These are phyloP conservation scores for Diplogasteroides magnus DNA, from an alignment of 1,140 invertebrate genomes.

Conservation along the genomic window DNA sequence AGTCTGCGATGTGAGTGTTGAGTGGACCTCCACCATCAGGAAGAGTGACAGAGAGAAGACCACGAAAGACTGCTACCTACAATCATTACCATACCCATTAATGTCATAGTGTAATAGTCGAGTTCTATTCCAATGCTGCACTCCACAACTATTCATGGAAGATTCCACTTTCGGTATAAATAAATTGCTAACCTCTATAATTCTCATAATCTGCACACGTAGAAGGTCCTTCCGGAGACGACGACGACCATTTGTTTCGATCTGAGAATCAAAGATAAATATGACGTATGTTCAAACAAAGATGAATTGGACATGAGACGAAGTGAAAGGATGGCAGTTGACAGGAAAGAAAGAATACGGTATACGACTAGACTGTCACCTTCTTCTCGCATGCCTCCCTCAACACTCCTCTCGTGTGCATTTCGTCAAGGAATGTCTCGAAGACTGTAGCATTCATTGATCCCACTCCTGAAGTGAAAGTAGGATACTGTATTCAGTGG, in stretches of 20 bases:
- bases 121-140: no score
- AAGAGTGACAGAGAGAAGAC: neutral
- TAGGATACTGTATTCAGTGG: neutral
- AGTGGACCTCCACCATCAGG: slow-evolving; percentile 12
- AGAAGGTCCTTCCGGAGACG: slow-evolving; percentile 78
- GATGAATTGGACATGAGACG: no score
- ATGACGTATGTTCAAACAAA: no score
- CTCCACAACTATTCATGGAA: no score
- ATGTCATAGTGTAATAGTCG: no score
- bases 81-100: no score
- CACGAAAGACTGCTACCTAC: slow-evolving; percentile 27
- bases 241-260: slow-evolving; percentile 85
- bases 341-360: neutral
- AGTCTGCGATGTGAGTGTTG: slow-evolving; percentile 69
- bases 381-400: slow-evolving; percentile 94
- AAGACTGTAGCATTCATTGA: slow-evolving; percentile 21
- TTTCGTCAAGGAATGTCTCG: slow-evolving; percentile 86
- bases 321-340: no score
- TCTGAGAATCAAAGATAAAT: no score
- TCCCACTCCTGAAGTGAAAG: slow-evolving; percentile 15
- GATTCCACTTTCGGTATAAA: neutral
- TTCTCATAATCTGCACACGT: slow-evolving; percentile 69
- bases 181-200: slow-evolving; percentile 37
- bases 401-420: slow-evolving; percentile 71
- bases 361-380: slow-evolving; percentile 47